Evolutionary conservation across 2,888 invertebrate species (phyloP).

Genomic region (Branchipolynoe longqiensis): DNA sequence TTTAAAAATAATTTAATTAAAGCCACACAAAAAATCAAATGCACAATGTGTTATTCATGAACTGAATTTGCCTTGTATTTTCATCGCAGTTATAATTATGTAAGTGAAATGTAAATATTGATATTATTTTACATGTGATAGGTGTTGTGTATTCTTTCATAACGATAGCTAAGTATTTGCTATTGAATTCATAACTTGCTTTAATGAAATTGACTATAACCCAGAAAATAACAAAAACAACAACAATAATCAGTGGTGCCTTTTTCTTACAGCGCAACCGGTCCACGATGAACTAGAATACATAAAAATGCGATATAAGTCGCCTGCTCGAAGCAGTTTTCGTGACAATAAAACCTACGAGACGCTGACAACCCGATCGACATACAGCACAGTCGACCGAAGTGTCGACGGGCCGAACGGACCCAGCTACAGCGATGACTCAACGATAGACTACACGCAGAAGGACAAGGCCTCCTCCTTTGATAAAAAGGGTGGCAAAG

Average conservation of each 20-base stretch:
- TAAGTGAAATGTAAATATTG: background rate
- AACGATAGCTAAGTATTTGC: background rate
- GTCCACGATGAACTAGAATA: constrained; percentile 81
- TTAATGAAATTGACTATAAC: background rate
- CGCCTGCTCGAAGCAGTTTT: constrained; percentile 68
- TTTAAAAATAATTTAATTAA: too few relatives aligned
- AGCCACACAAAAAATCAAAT: too few relatives aligned
- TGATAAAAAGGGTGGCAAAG: constrained; percentile 15
- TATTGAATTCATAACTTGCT: background rate
- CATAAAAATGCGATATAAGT: constrained; percentile 79
- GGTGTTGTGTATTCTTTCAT: background rate
- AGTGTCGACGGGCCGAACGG: constrained; percentile 57
- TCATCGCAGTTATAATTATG: background rate
- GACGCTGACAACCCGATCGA: constrained; percentile 57
- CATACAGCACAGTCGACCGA: constrained; percentile 54
- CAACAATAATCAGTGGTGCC: background rate
- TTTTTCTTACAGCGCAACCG: constrained; percentile 74
- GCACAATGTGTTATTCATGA: too few relatives aligned
- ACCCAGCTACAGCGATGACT: constrained; percentile 57
- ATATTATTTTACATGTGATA: background rate
- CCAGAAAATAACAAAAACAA: background rate
- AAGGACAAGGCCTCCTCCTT: constrained; percentile 10
- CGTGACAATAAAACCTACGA: constrained; percentile 62
- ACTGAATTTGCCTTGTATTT: too few relatives aligned
- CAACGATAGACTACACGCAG: constrained; percentile 13